Base-by-base conservation (phyloP, 1,140 invertebrate genomes). In the Hypothenemus hampei region DNA sequence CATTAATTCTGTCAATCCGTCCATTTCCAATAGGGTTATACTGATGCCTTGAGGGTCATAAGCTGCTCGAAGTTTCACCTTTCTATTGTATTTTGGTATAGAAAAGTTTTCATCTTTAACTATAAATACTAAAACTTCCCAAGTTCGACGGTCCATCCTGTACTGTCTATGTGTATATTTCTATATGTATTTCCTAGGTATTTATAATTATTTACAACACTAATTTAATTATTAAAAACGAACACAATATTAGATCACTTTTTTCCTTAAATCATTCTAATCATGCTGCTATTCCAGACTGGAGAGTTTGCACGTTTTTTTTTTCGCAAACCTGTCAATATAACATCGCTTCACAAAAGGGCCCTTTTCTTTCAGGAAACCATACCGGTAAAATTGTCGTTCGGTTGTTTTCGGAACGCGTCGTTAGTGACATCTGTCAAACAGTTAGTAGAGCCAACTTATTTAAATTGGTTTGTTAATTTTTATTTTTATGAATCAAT, bases 21-120 rank as follows among this genome's bases (percentile, higher is more conserved):
- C 77, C 79, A 78, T 75, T 72, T 73, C 66, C 55, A 81, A 75
- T 65, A 86, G 74, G 75, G 82, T 82, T 61, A 86, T 73, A 73
- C 80, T 84, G 58, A 86, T 75, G 64, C 84, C 85, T 73, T 87
- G 84, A 31, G 84, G 84, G 72, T 87, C 84, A 71, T 87, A 86
- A 65, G 85, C 84, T 65, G 85, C 77, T 72, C 78, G 78, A 70
- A 86, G 70, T 69, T 75, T 80, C 57, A 85, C 83, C 66, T 80
- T 77, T 65, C 80, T 80, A 61, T 81, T 80, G 71, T 80, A 86
- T 75, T 84, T 84, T 59, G 78, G 77, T 67, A 74, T 72, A 65
- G 80, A 73, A 69, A 77, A 75, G 73, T 81, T 79, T 69, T 83
- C 82, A 36, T 65, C 65, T 74, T 80, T 81, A 69, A 84, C 77